Percentiles rank a stretch among this genome's conserved stretches.
Conservation (phyloP, 2,113 vertebrate genomes). For the Lampris megalopsis region DNA sequence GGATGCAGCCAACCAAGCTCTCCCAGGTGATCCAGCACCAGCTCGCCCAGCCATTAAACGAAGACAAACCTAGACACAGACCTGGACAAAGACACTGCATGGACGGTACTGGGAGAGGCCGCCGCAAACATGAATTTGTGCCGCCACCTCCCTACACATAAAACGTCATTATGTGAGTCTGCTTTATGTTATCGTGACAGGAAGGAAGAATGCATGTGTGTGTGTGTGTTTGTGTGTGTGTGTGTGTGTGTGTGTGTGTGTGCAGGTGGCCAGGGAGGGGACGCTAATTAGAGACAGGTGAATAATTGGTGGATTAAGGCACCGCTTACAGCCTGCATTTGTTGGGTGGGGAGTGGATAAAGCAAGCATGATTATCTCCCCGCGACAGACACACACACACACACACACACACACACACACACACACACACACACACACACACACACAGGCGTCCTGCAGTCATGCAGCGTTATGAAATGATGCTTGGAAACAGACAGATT, state of each 20-base stretch:
- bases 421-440: not conserved
- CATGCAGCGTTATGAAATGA: not conserved
- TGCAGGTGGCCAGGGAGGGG: slow-evolving; percentile 13
- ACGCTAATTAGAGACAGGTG: slow-evolving; percentile 61
- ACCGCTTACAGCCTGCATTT: slow-evolving; percentile 52
- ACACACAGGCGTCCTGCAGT: too few species aligned
- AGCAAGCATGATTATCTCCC: slow-evolving; percentile 21
- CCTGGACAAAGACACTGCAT: too few species aligned
- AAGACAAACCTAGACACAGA: too few species aligned
- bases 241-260: slow-evolving; percentile 37
- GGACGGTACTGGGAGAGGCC: too few species aligned
- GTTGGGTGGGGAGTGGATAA: slow-evolving; percentile 42
- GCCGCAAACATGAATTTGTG: too few species aligned
- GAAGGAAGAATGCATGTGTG: slow-evolving; percentile 10
- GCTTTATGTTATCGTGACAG: too few species aligned
- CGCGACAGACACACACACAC: not conserved
- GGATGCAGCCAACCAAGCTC: too few species aligned
- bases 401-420: not conserved
- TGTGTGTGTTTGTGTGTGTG: slow-evolving; percentile 32
- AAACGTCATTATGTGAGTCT: too few species aligned
- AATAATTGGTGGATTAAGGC: slow-evolving; percentile 63
- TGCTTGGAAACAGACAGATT: not conserved
- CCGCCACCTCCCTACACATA: too few species aligned
- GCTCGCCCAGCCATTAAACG: too few species aligned
- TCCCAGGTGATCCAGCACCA: too few species aligned